phyloP scores from a whole-genome alignment of 1,140 invertebrate genomes.

The Drosophila navojoa region DNA sequence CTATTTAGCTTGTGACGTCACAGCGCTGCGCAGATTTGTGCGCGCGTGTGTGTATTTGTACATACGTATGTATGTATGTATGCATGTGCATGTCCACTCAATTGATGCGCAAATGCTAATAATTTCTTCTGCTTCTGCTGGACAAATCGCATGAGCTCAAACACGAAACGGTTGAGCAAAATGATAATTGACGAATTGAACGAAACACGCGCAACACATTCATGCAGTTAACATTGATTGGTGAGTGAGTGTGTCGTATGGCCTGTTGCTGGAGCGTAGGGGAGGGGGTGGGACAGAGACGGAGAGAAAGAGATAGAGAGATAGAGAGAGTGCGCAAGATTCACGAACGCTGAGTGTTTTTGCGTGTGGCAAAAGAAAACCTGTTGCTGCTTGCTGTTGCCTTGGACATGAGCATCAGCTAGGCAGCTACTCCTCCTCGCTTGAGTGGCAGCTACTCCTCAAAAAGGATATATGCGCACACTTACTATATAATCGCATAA shows the following conservation, averaged over 20 bases:
- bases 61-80: no score
- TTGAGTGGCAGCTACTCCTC: neutral
- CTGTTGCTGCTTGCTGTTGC: slow-evolving; percentile 57
- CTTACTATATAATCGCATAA: no score
- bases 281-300: neutral
- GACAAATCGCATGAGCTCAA: slow-evolving; percentile 62
- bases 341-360: neutral
- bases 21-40: neutral
- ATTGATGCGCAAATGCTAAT: slow-evolving; percentile 4
- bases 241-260: neutral
- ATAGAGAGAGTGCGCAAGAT: neutral
- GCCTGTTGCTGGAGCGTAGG: neutral
- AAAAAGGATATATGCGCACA: neutral
- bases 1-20: slow-evolving; percentile 4
- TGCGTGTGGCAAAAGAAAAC: slow-evolving; percentile 49
- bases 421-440: no score
- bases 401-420: slow-evolving; percentile 14
- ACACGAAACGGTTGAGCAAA: slow-evolving; percentile 69
- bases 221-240: slow-evolving; percentile 33
- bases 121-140: slow-evolving; percentile 29
- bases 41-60: neutral
- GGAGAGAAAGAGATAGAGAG: neutral
- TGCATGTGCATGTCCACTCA: neutral
- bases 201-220: slow-evolving; percentile 60
- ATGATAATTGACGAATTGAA: slow-evolving; percentile 58